These are phyloP conservation scores for Chymomyza procnemis DNA, from an alignment of 2,888 invertebrate genomes.

Conservation along the genomic window DNA sequence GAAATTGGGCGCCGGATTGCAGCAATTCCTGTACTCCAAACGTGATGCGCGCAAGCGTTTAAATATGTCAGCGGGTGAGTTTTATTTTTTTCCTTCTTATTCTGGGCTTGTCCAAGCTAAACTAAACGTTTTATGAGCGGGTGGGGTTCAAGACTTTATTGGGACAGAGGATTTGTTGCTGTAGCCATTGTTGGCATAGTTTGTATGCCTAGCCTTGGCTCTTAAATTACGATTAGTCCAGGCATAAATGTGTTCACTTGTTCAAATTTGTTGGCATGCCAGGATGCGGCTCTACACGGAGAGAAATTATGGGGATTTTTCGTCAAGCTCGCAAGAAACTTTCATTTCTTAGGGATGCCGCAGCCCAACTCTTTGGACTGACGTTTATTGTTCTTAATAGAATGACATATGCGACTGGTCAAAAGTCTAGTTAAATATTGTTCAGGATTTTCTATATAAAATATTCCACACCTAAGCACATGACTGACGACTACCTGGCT, in stretches of 20 bases:
- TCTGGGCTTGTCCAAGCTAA: background rate
- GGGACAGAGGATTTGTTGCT: background rate
- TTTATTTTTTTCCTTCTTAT: no score
- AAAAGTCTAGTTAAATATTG: no score
- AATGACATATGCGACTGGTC: no score
- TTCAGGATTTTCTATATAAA: no score
- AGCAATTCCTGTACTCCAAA: slow-evolving; percentile 82
- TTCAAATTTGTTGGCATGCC: background rate
- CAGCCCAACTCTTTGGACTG: no score
- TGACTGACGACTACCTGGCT: no score
- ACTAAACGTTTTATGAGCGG: background rate
- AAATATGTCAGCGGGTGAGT: slow-evolving; percentile 82
- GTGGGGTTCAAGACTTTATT: background rate
- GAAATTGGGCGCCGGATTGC: slow-evolving; percentile 83
- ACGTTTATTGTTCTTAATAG: no score
- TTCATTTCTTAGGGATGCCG: no score
- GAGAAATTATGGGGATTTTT: background rate
- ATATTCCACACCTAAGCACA: no score
- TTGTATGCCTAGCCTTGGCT: background rate
- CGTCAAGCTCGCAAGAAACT: no score
- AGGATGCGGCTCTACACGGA: background rate
- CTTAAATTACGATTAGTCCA: background rate
- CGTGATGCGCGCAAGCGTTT: slow-evolving; percentile 80
- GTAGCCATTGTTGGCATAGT: background rate
- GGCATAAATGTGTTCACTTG: background rate